Base-by-base conservation (phyloP, 2,113 vertebrate species). In the Nicator chloris region DNA sequence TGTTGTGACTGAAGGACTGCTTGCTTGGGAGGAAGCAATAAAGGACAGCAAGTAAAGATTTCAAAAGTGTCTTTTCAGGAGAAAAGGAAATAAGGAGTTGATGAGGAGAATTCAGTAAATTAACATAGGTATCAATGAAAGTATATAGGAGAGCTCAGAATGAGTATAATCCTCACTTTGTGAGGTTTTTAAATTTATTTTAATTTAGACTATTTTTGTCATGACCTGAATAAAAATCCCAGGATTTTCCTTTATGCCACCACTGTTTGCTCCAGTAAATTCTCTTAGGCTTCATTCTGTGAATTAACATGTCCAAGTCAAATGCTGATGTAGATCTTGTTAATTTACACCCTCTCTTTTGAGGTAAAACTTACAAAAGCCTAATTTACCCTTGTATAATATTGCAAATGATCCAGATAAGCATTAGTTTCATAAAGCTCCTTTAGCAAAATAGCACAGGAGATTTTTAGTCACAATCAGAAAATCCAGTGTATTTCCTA, bases 381-480 rank as follows among this genome's bases (percentile, higher is more conserved):
- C 68, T 70, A 11, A 80, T 88, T 91, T 73, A 69, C n/a, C 59
- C 18, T 35, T 14, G 33, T 54, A 82, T 80, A 88, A 39, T 76
- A 90, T 7, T 47, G 26, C 37, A 94, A 95, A 63, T 35, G 16
- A 91, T 82, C 90, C 71, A 95, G 78, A 88, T 59, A 88, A 90
- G 56, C 24, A 78, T 80, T 84, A 86, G 80, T 90, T 81, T 66
- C 86, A 54, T 42, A 94, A 97, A 97, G 88, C 91, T 92, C 57
- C 91, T 95, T 94, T 82, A 95, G 64, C 44, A 88, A 93, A 96
- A 83, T 0, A 81, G 53, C 27, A 73, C 27, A 90, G 51, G 26
- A 90, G 63, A 72, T 33, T 21, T 66, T 93, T 54, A 93, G 88
- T 49, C 86, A 88, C 78, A 93, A 57, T 4, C 2, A 2, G 68